phyloP scores from a whole-genome alignment of 2,797 vertebrate species.

The Tarsius wallacei region DNA sequence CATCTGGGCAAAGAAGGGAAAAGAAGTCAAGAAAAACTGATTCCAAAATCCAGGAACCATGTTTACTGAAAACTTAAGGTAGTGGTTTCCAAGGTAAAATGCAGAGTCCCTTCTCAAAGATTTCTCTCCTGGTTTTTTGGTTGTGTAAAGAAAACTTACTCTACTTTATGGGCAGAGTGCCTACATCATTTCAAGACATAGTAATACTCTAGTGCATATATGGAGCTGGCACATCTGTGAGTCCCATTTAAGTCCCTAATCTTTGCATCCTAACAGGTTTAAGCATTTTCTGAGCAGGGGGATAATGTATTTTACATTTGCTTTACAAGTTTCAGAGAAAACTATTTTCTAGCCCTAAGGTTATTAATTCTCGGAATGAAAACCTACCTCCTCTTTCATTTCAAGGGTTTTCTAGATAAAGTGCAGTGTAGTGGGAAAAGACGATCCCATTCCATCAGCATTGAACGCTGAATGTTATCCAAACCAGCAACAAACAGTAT shows the following conservation, averaged over 20 bases:
- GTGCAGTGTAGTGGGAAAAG: slow-evolving; percentile 12
- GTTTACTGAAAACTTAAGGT: background rate
- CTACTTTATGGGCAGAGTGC: slow-evolving; percentile 55
- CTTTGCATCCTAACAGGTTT: slow-evolving; percentile 74
- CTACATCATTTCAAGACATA: slow-evolving; percentile 37
- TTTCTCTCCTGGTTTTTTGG: background rate
- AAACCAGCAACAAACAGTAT: background rate
- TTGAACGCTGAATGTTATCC: background rate
- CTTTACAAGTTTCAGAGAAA: slow-evolving; percentile 76
- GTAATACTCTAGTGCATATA: slow-evolving; percentile 61
- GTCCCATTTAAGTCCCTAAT: slow-evolving; percentile 70
- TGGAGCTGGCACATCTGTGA: slow-evolving; percentile 61
- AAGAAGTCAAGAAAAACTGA: background rate
- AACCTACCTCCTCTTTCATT: slow-evolving; percentile 59
- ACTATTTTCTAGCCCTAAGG: slow-evolving; percentile 62
- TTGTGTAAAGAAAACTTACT: slow-evolving; percentile 53
- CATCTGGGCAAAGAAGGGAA: slow-evolving; percentile 16
- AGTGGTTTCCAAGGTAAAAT: slow-evolving; percentile 51
- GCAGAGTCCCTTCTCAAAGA: background rate
- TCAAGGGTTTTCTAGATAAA: slow-evolving; percentile 61
- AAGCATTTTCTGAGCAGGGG: slow-evolving; percentile 74
- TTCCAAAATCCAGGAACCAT: background rate
- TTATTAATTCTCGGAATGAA: slow-evolving; percentile 73
- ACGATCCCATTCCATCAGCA: background rate
- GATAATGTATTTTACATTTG: slow-evolving; percentile 65